phyloP scores from a whole-genome alignment of 2,888 invertebrate species.

The Siphlonurus alternatus region DNA sequence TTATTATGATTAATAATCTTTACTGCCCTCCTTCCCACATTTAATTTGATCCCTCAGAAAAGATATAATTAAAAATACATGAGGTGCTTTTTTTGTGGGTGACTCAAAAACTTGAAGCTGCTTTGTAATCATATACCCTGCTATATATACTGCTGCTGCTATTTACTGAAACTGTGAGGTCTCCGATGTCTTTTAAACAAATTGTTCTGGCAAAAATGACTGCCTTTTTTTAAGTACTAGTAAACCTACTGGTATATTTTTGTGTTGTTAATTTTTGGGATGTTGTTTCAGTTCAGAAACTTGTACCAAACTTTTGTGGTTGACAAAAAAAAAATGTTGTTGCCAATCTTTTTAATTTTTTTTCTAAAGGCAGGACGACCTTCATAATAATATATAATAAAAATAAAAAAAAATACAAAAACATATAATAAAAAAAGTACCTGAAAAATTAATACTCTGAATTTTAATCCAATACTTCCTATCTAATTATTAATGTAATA shows the following conservation, averaged over 20 bases:
- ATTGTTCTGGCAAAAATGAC: not conserved
- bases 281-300: not conserved
- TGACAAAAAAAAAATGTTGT: not conserved
- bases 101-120: not conserved
- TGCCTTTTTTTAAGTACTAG: not conserved
- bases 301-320: not conserved
- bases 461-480: not conserved
- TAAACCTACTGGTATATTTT: not conserved
- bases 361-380: not conserved
- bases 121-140: not conserved
- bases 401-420: not conserved
- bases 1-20: no score
- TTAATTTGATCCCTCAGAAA: no score
- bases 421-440: not conserved
- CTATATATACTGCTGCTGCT: no score
- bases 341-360: not conserved
- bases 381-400: not conserved
- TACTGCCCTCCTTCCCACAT: no score
- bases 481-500: not conserved
- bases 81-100: no score
- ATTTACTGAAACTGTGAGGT: no score
- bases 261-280: not conserved
- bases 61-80: no score
- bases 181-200: not conserved
- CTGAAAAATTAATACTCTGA: not conserved